These are phyloP conservation scores for Gisinianus flammeolus DNA, from an alignment of 2,888 invertebrate species.

Conservation along the genomic window DNA sequence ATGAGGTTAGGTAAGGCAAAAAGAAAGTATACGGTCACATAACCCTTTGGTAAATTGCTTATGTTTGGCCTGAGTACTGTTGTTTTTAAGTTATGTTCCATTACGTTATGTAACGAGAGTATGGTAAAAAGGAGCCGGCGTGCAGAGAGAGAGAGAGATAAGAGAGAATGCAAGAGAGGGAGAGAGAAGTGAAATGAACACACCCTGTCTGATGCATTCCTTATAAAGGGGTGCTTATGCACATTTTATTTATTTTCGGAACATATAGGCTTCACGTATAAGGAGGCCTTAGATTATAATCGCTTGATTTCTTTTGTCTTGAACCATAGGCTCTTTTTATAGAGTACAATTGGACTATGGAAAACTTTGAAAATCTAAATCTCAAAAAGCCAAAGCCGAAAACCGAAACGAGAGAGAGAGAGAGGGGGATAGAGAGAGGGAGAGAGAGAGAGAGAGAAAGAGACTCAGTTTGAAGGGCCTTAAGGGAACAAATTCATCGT, in stretches of 20 bases:
- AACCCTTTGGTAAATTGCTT: slow-evolving; percentile 23
- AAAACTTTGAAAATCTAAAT: background rate
- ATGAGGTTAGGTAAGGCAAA: slow-evolving; percentile 32
- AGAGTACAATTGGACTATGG: slow-evolving; percentile 27
- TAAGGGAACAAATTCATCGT: slow-evolving; percentile 24
- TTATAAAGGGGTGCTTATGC: slow-evolving; percentile 38
- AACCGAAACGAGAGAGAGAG: background rate
- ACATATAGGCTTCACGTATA: slow-evolving; percentile 25
- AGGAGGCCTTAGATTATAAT: slow-evolving; percentile 41
- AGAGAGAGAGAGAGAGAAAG: background rate
- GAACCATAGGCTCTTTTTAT: slow-evolving; percentile 23
- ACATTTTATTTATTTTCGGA: slow-evolving; percentile 30
- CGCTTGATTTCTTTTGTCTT: slow-evolving; percentile 44
- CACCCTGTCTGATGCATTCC: slow-evolving; percentile 40
- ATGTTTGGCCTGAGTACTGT: slow-evolving; percentile 29
- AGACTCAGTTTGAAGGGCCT: slow-evolving; percentile 26
- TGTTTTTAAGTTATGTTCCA: slow-evolving; percentile 33
- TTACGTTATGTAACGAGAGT: slow-evolving; percentile 36
- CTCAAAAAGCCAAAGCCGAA: slow-evolving; percentile 13
- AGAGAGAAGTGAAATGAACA: slow-evolving; percentile 30
- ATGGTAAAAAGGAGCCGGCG: slow-evolving; percentile 35
- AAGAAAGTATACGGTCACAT: background rate
- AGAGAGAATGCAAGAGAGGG: slow-evolving; percentile 25
- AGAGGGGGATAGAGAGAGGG: background rate
- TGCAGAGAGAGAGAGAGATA: slow-evolving; percentile 12